Conservation (phyloP, 1,140 invertebrate species). For the Hydropsyche tenuis region DNA sequence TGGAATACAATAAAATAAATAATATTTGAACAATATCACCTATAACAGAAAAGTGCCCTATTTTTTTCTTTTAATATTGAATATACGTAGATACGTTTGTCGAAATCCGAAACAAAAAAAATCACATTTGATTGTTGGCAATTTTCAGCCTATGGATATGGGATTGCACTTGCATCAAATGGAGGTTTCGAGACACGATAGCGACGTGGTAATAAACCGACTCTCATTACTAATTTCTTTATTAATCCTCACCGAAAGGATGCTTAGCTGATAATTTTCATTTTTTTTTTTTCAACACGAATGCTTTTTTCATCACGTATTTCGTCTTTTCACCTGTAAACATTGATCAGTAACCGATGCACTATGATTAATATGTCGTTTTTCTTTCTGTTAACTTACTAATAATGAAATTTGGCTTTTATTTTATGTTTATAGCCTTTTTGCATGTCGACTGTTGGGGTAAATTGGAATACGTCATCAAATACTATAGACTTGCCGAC, state of each 20-base stretch:
- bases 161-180: slow-evolving; percentile 49
- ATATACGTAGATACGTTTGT: too few relatives aligned
- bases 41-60: too few relatives aligned
- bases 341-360: background rate
- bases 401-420: slow-evolving; percentile 35
- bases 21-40: too few relatives aligned
- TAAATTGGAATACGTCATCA: slow-evolving; percentile 45
- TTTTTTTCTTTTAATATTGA: too few relatives aligned
- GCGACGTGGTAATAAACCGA: slow-evolving; percentile 43
- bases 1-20: too few relatives aligned
- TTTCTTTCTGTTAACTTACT: slow-evolving; percentile 30
- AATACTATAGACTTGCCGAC: slow-evolving; percentile 41
- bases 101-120: background rate
- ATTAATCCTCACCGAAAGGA: background rate
- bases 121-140: slow-evolving; percentile 13
- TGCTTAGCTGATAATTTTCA: background rate
- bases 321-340: background rate
- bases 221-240: slow-evolving; percentile 4
- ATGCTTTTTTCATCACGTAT: too few relatives aligned
- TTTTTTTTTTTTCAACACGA: slow-evolving; percentile 1
- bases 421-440: slow-evolving; percentile 46
- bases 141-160: slow-evolving; percentile 49
- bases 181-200: slow-evolving; percentile 43
- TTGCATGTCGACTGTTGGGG: slow-evolving; percentile 49
- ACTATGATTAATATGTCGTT: background rate